Evolutionary conservation across 2,888 invertebrate species (phyloP), one percentile per base, ranked within the genome.

Genomic region (Halocaridina rubra): DNA sequence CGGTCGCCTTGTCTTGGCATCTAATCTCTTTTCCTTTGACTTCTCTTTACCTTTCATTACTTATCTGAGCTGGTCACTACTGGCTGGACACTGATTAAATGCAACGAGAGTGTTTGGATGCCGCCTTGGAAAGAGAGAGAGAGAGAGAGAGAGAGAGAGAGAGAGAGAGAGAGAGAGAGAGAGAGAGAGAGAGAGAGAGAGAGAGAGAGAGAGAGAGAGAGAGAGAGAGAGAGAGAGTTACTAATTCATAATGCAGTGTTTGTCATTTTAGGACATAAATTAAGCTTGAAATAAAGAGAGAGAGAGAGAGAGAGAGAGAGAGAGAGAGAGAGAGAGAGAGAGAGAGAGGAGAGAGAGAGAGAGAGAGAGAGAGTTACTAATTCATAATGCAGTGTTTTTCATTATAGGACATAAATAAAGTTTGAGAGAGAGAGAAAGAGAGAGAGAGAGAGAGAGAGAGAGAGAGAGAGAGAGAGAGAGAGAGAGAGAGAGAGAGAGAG

Each of bases 101-200:
- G n/a, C n/a, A n/a, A n/a, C n/a, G n/a, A n/a, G n/a, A n/a, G n/a
- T n/a, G n/a, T n/a, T n/a, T n/a, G n/a, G n/a, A n/a, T 32, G 8
- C 13, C 22, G 13, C 30, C 64, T 19, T 29, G 16, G 53, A 57
- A 53, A 76, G 30, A 57, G 27, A 27, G 53, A 33, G 27, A 29
- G 76, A 46, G 57, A 53, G 33, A 67, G 67, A 67, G 67, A 67
- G 67, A 67, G 67, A 67, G 67, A 67, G 67, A 67, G 67, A 67
- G 67, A 67, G 67, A 67, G 67, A 67, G 67, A 67, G 67, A 67
- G 67, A 67, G 67, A 67, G 67, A 30, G 67, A 67, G 30, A n/a
- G 67, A n/a, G 30, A 67, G 67, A 67, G 30, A 67, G 27, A 67
- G 27, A 29, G 67, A 3, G 27, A 67, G 29, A 16, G 30, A 30